Evolutionary conservation across 2,888 invertebrate genomes (phyloP), one percentile per base, ranked within the genome.

Genomic region (Hecatera dysodea): DNA sequence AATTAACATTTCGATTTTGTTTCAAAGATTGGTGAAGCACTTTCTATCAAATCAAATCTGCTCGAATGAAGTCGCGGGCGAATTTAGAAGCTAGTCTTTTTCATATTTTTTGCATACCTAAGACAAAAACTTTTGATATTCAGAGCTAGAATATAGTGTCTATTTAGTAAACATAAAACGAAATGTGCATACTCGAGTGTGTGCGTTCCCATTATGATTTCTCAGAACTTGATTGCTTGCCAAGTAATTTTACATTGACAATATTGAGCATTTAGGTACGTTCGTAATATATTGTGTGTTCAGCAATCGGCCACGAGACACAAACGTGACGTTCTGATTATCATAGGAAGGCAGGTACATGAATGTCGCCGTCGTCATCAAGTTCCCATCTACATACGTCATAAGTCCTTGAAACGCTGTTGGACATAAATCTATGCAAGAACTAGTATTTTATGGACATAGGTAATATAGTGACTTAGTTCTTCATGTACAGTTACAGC

Each of bases 251-350:
- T 50, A 50, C 17, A 61, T n/a, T 50, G 68, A 52, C 39, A 67
- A 42, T 65, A 50, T 52, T 22, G 50, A 67, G 15, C 19, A 36
- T 33, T 62, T 36, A 36, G n/a, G 36, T 67, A 67, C 50, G 39
- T 2, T 2, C 27, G 17, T 55, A 12, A n/a, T 48, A 44, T 48
- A 17, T n/a, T 50, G 39, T 50, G 61, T 24, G 27, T 42, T 52
- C 19, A 73, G 36, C 33, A 33, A 63, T 44, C 33, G 36, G 27
- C 42, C 50, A 44, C 62, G 29, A 24, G 72, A 60, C 17, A 33
- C 19, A 60, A 61, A 72, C 73, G 70, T 73, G 63, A 62, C 52
- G 27, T 33, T 22, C 24, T 36, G 42, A 50, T 61, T 72, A 61
- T 60, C 24, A 50, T 39, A 39, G 67, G 33, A 53, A 39, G 4